phyloP scores from a whole-genome alignment of 2,888 invertebrate genomes.

The Pediacus dermestoides region DNA sequence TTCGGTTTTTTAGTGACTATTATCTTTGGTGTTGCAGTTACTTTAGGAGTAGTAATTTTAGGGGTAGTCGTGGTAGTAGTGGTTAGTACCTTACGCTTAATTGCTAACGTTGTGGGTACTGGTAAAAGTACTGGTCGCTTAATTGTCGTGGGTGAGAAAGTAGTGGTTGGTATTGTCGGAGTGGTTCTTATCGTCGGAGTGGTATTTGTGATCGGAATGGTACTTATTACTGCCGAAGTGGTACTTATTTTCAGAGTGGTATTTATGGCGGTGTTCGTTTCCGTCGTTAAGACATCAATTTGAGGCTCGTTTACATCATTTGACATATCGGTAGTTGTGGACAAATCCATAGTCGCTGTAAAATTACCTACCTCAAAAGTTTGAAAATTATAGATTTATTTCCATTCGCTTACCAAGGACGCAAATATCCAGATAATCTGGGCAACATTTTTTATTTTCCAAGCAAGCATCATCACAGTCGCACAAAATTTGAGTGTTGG shows the following conservation, averaged over 20 bases:
- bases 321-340: too few species aligned
- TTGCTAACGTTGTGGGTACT: constrained; percentile 12
- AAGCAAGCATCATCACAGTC: constrained; percentile 60
- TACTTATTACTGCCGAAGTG: constrained; percentile 10
- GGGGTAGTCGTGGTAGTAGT: constrained; percentile 11
- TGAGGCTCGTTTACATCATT: neutral
- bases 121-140: constrained; percentile 10
- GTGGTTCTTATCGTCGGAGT: constrained; percentile 19
- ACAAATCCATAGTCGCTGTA: too few species aligned
- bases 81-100: too few species aligned
- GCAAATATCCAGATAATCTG: constrained; percentile 62
- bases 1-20: constrained; percentile 8
- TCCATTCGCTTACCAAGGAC: constrained; percentile 44
- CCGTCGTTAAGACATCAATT: constrained; percentile 16
- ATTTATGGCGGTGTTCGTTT: constrained; percentile 24
- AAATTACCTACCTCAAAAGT: too few species aligned
- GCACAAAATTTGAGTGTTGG: constrained; percentile 48
- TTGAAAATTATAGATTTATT: too few species aligned
- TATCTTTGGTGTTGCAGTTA: constrained; percentile 5
- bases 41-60: constrained; percentile 9
- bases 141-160: constrained; percentile 16
- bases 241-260: constrained; percentile 24
- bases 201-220: neutral
- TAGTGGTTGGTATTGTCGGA: constrained; percentile 13
- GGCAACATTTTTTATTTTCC: constrained; percentile 59